phyloP scores from a whole-genome alignment of 2,113 vertebrate species.

The Catharus bicknelli region DNA sequence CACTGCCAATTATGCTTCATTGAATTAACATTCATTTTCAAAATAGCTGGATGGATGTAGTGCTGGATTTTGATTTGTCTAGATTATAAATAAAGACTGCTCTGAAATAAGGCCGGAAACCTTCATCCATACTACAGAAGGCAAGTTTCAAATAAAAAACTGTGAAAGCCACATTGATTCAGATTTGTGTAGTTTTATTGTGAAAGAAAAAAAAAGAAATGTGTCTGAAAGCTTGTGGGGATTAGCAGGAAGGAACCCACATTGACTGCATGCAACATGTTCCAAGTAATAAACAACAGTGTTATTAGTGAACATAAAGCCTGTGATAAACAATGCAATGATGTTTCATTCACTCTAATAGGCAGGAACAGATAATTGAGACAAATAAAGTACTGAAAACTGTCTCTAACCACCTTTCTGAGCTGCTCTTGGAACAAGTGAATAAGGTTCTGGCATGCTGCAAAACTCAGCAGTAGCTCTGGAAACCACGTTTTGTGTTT shows the following conservation, averaged over 20 bases:
- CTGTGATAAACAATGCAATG: slow-evolving; percentile 58
- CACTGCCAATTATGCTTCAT: background rate
- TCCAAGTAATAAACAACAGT: slow-evolving; percentile 68
- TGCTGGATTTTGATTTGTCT: background rate
- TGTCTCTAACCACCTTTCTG: slow-evolving; percentile 67
- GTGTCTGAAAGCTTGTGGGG: slow-evolving; percentile 19
- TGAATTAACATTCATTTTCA: background rate
- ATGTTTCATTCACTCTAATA: slow-evolving; percentile 72
- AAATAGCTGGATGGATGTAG: background rate
- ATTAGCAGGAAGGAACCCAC: slow-evolving; percentile 26
- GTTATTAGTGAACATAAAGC: slow-evolving; percentile 72
- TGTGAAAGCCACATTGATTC: background rate
- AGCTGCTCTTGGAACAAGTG: slow-evolving; percentile 52
- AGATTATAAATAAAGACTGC: background rate
- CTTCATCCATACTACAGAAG: background rate
- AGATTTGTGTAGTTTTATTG: background rate
- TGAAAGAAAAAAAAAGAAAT: background rate
- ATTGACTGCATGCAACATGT: slow-evolving; percentile 23
- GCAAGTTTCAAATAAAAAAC: background rate
- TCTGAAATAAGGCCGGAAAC: background rate
- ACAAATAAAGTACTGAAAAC: slow-evolving; percentile 70
- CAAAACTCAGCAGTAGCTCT: slow-evolving; percentile 53
- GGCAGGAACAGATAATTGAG: slow-evolving; percentile 69
- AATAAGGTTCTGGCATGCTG: background rate
- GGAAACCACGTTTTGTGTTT: slow-evolving; percentile 68